Evolutionary conservation across 2,113 vertebrate genomes (phyloP), one percentile per base, ranked within the genome.

Genomic region (Lasiurus borealis): DNA sequence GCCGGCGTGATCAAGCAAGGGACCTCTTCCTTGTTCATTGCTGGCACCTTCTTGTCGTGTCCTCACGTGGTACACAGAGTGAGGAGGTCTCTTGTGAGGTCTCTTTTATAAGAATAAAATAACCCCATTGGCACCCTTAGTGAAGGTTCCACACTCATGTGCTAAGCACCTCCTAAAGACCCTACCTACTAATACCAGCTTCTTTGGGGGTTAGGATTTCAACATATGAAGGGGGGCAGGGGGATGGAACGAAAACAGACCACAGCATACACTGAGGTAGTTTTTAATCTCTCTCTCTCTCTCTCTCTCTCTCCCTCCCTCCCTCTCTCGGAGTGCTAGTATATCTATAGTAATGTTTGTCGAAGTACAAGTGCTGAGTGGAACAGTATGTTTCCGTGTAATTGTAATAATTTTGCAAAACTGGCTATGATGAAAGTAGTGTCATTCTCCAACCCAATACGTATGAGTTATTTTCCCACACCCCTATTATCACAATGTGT

Each of bases 381-480:
- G 52, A 90, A 83, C 12, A 64, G 14, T 68, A n/a, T 83, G 16
- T 82, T 57, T 34, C 71, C 15, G 59, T 77, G 6, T 36, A 52
- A 68, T 76, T 85, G 80, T 66, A 82, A 66, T 34, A 88, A 92
- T 73, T 91, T 73, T 89, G 15, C 57, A 89, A 80, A 78, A 78
- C 62, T 75, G 25, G 19, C 46, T 78, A 23, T 92, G 62, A 86
- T 86, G 83, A 54, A 90, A 46, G 25, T n/a, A 89, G 10, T 16
- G 54, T 83, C 7, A 71, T 40, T 46, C 64, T 77, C n/a, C 10
- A 15, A 36, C 25, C 50, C 31, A 77, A 2, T 83, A 52, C 21
- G 18, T 21, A 23, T 83, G 52, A 85, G 66, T 85, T 85, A 29
- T 2, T 50, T 93, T 92, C 19, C 68, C 19, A 62, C 1, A 36